These are phyloP conservation scores for Lutjanus argentimaculatus DNA, from an alignment of 2,797 vertebrate genomes.

Conservation along the genomic window DNA sequence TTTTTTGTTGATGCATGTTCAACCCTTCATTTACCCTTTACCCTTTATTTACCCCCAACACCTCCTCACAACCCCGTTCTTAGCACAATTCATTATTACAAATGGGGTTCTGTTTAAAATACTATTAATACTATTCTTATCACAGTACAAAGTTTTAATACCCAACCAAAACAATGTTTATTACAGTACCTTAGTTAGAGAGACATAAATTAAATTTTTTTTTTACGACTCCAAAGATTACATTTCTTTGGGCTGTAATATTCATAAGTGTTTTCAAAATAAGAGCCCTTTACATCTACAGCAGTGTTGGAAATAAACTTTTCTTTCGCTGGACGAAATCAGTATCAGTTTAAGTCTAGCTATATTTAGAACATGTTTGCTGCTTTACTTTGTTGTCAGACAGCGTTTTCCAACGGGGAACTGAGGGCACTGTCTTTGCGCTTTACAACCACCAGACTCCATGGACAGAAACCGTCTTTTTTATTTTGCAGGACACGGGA, in stretches of 20 bases:
- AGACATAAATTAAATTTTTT: neutral
- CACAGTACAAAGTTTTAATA: neutral
- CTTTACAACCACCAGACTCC: too few relatives aligned
- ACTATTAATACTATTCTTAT: neutral
- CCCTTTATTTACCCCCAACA: neutral
- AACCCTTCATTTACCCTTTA: constrained; percentile 3
- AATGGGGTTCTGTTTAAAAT: neutral
- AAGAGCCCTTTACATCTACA: too few relatives aligned
- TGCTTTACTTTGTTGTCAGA: too few relatives aligned
- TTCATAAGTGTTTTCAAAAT: too few relatives aligned
- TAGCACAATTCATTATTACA: neutral
- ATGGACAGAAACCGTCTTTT: too few relatives aligned
- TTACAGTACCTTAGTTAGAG: neutral
- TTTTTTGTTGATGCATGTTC: constrained; percentile 11
- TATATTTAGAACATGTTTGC: too few relatives aligned
- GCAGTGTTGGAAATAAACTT: too few relatives aligned
- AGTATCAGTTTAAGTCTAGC: too few relatives aligned
- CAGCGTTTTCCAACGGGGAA: too few relatives aligned
- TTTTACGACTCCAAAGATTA: neutral
- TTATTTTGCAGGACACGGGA: too few relatives aligned
- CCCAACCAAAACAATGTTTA: neutral
- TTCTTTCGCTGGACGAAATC: too few relatives aligned
- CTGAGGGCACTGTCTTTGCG: too few relatives aligned
- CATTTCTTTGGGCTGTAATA: neutral
- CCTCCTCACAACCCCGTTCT: neutral